These are phyloP conservation scores for Coecobrya sp. DNA, from an alignment of 2,888 invertebrate species.

Conservation along the genomic window DNA sequence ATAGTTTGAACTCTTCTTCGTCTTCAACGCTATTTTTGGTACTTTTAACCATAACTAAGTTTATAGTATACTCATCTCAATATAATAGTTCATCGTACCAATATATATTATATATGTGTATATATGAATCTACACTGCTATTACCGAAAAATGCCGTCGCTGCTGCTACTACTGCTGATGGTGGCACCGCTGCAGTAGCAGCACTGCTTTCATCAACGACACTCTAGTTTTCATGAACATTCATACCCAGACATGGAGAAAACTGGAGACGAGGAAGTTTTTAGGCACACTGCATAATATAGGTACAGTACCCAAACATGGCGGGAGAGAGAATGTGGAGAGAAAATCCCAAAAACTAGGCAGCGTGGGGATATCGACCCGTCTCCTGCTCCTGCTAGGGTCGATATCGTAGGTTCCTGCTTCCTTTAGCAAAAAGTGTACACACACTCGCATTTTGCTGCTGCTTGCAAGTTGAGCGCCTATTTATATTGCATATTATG, in stretches of 20 bases:
- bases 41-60: background rate
- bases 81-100: conserved; percentile 13
- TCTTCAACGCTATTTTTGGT: conserved; percentile 12
- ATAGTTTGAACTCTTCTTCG: conserved; percentile 58
- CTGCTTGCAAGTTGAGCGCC: conserved; percentile 57
- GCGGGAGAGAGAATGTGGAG: conserved; percentile 8
- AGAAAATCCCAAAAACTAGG: conserved; percentile 75
- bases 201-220: conserved; percentile 20
- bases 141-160: conserved; percentile 11
- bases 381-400: too few species aligned
- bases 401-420: conserved; percentile 84
- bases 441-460: conserved; percentile 19
- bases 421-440: conserved; percentile 30
- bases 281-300: conserved; percentile 39
- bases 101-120: too few species aligned
- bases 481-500: conserved; percentile 60
- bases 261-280: conserved; percentile 5
- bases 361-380: conserved; percentile 81
- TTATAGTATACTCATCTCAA: background rate
- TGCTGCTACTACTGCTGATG: background rate
- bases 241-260: conserved; percentile 46
- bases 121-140: background rate
- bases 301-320: conserved; percentile 27
- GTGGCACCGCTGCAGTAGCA: conserved; percentile 9
- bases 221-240: conserved; percentile 60